Conservation (phyloP, 2,797 vertebrate genomes). For the Helarctos malayanus region DNA sequence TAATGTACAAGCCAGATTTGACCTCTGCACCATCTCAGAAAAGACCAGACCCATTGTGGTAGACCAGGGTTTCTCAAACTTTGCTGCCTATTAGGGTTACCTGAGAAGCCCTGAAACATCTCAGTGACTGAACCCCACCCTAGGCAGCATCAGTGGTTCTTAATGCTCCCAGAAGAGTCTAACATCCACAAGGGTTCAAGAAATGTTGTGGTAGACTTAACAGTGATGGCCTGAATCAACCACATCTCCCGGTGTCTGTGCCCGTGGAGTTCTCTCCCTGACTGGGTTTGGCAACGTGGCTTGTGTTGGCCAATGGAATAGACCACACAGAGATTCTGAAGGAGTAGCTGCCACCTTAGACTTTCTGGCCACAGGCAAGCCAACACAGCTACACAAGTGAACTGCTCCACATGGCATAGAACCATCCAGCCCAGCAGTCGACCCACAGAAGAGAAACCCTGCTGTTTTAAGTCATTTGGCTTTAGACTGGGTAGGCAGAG, state of each 20-base stretch:
- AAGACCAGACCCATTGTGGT: neutral
- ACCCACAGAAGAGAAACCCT: neutral
- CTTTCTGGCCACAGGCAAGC: neutral
- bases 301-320: neutral
- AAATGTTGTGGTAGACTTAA: neutral
- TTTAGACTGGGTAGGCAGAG: neutral
- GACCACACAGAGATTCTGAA: too few species aligned
- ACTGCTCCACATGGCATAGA: neutral
- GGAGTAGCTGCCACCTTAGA: neutral
- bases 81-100: neutral
- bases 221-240: neutral
- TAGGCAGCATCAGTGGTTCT: neutral
- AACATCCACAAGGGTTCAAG: neutral
- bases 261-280: neutral
- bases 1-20: neutral
- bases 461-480: neutral
- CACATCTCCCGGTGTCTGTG: too few species aligned
- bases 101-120: neutral
- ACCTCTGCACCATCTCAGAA: neutral
- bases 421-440: neutral
- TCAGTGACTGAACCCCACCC: neutral
- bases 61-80: neutral
- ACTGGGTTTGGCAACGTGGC: neutral
- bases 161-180: neutral
- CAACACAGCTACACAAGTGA: neutral